Conservation (phyloP, 2,113 vertebrate genomes). For the Sterna hirundo region DNA sequence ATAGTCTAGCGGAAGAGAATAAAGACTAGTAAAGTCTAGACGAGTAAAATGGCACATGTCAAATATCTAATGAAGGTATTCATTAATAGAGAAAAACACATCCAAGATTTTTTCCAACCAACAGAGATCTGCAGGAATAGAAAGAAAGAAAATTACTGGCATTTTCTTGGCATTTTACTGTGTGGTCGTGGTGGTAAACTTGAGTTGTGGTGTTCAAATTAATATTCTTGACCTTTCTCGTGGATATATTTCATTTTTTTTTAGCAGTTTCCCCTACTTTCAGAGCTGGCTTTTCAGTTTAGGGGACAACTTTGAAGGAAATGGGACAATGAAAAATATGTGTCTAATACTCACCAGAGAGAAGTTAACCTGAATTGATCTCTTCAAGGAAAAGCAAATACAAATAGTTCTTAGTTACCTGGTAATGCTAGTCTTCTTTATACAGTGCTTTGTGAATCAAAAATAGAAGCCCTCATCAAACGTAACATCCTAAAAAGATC, state of each 20-base stretch:
- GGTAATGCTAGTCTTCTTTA: background rate
- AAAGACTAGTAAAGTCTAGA: background rate
- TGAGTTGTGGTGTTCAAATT: background rate
- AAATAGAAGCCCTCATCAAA: background rate
- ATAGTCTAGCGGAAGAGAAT: background rate
- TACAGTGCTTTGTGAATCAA: background rate
- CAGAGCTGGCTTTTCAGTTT: background rate
- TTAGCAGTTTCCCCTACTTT: background rate
- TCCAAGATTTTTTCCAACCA: background rate
- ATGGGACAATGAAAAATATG: background rate
- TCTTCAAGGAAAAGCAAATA: background rate
- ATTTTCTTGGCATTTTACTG: background rate
- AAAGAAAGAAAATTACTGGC: background rate
- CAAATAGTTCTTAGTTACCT: background rate
- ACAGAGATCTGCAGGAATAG: background rate
- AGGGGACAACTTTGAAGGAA: background rate
- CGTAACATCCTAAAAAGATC: background rate
- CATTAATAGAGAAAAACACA: background rate
- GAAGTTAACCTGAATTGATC: background rate
- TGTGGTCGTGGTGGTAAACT: background rate
- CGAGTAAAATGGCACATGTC: background rate
- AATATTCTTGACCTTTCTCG: background rate
- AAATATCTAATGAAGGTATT: background rate
- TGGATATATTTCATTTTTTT: too few species aligned
- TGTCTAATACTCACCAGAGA: background rate